Evolutionary conservation across 2,797 vertebrate genomes (phyloP).

Genomic region (Falco cherrug): DNA sequence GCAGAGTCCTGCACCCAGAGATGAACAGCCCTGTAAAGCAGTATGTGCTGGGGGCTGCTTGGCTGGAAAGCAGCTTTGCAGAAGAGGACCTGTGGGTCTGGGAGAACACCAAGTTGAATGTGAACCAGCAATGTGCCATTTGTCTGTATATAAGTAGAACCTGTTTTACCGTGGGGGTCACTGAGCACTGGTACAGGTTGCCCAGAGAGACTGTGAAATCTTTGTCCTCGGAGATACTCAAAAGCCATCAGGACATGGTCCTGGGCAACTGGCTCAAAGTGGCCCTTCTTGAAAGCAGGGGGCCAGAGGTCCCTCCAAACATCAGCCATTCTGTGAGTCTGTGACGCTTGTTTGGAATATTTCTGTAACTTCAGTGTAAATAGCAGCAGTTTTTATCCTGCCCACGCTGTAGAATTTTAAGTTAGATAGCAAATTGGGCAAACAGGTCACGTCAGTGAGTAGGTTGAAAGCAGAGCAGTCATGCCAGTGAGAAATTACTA

Average conservation of each 20-base stretch:
- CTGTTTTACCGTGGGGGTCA: background rate
- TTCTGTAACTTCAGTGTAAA: background rate
- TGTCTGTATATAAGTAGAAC: background rate
- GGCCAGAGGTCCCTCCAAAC: background rate
- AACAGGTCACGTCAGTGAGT: background rate
- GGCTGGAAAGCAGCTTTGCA: background rate
- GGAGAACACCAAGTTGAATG: background rate
- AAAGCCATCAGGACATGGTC: fast-evolving
- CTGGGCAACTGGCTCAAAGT: background rate
- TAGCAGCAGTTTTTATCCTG: background rate
- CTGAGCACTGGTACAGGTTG: background rate
- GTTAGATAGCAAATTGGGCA: background rate
- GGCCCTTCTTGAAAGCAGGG: background rate
- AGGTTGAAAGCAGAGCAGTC: background rate
- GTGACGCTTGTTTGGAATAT: background rate
- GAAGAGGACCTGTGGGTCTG: background rate
- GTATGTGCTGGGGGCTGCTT: background rate
- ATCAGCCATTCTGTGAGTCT: background rate
- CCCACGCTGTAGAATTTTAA: background rate
- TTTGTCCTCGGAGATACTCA: background rate
- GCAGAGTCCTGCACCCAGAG: background rate
- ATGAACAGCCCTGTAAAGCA: background rate
- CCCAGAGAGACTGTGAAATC: background rate
- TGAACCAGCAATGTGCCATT: background rate
- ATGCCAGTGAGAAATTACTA: background rate